These are phyloP conservation scores for Potamilus streckersoni DNA, from an alignment of 1,140 invertebrate species.

Conservation along the genomic window DNA sequence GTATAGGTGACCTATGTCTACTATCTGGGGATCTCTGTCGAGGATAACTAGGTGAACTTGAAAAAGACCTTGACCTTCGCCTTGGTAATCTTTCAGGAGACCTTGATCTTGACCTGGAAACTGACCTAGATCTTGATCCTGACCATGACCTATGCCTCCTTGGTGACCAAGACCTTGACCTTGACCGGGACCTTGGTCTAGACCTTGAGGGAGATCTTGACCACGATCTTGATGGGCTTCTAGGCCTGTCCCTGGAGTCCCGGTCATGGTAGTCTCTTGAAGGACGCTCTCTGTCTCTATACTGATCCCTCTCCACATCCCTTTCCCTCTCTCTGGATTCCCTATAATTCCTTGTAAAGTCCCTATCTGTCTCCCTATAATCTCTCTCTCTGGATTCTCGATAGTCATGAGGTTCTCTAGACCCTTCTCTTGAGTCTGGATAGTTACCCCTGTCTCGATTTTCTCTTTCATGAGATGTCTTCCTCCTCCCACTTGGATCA, in stretches of 20 bases:
- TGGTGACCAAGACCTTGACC: conserved; percentile 36
- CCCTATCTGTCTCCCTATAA: conserved; percentile 10
- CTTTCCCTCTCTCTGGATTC: conserved; percentile 37
- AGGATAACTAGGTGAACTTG: conserved; percentile 11
- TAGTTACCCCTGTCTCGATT: no score
- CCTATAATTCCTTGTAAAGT: conserved; percentile 2
- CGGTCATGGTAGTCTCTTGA: conserved; percentile 6
- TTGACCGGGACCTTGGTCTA: conserved; percentile 23
- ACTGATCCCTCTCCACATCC: conserved; percentile 45
- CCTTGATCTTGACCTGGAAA: neutral
- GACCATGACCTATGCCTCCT: conserved; percentile 24
- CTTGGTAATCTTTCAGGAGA: conserved; percentile 29
- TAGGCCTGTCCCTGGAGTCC: conserved; percentile 28
- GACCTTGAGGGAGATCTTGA: conserved; percentile 24
- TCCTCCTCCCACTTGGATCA: no score
- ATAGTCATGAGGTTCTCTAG: conserved; percentile 22
- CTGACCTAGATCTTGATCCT: conserved; percentile 19
- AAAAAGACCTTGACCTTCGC: conserved; percentile 8
- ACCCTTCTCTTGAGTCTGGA: conserved; percentile 17
- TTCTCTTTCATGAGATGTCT: no score
- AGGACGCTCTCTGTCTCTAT: conserved; percentile 42
- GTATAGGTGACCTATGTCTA: no score
- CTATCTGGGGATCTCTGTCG: neutral
- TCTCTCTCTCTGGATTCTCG: conserved; percentile 25
- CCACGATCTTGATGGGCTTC: conserved; percentile 34